Evolutionary conservation across 2,113 vertebrate species (phyloP), one percentile per base, ranked within the genome.

Genomic region (Dunckerocampus dactyliophorus): DNA sequence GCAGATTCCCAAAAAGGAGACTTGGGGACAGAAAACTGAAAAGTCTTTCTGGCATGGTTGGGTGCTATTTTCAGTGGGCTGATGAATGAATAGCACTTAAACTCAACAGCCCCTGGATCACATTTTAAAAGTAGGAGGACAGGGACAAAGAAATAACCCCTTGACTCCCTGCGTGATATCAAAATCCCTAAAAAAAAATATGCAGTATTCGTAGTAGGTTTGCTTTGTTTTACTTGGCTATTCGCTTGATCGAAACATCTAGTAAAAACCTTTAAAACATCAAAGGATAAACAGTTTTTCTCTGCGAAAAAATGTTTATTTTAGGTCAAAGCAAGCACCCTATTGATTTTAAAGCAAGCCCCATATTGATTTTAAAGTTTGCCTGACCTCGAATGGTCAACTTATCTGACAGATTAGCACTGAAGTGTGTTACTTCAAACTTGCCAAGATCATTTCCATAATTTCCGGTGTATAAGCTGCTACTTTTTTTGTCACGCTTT

Each of bases 41-140:
- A 43, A 76, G 75, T 76, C 76, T 79, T 69, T 75, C 76, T 80
- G 76, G 47, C 72, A 72, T 47, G 81, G 77, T 75, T 72, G 62
- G 72, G 69, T 73, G 78, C 80, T 73, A 69, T 86, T 85, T 84
- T 76, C 82, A 80, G 55, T 71, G 68, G 67, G 71, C 67, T 77
- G 74, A 21, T 60, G 79, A 76, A 78, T 79, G 75, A 75, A 77
- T 67, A 74, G 71, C 69, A 76, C 77, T 78, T 77, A 68, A 79
- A 63, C 52, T 65, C 64, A 77, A 73, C 16, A 55, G 76, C 47
- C 74, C 60, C 69, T 63, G 69, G 74, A 70, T 73, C 62, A 54
- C 50, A 72, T 67, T 82, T 68, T 75, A 47, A 53, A 76, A 67
- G 59, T 46, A 42, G 45, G 43, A 46, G 28, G 28, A 64, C 37